Base-by-base conservation (phyloP, 2,797 vertebrate species). In the Botia kubotai region DNA sequence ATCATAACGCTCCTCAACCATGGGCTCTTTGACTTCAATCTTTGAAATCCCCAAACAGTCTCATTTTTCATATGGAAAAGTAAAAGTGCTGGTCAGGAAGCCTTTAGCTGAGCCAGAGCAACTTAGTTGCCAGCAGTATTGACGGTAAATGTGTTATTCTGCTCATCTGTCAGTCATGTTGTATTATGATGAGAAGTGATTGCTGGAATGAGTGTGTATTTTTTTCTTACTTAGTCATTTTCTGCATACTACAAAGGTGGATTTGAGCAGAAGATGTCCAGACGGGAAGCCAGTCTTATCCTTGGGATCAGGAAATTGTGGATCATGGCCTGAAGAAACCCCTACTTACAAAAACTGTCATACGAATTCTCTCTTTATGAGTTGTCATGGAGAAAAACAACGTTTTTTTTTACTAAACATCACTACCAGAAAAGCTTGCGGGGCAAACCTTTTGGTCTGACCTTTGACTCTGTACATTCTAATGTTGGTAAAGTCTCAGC, bases 161-260 rank as follows among this genome's bases (percentile, higher is more conserved):
- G 36, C 43, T 46, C 43, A 46, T 46, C 43, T 10, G 43, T 46
- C 43, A 46, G 10, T 46, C 11, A 58, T 36, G 46, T 58, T 5
- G 11, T 36, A 52, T 17, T 73, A 19, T 17, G 36, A 58, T 23
- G n/a, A 26, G 23, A 46, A 73, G 12, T 43, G 21, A 23, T 13
- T 10, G 6, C 26, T 46, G 8, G 5, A 43, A 43, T 57, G 1
- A 26, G 12, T 81, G 39, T 46, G 10, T 79, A 29, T 67, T 57
- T 76, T 82, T 26, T 75, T 62, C 67, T 66, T 82, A 60, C 36
- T 52, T 75, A 94, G 93, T 82, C 89, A 1, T 93, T 94, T 78
- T 93, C 93, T 0, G 53, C 92, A 0, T 92, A 93, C 77, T 94
- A 94, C 87, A 94, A 94, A 92, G 93, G 94, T 79, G 93, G 94